Conservation (phyloP, 2,888 invertebrate species). For the Epistrophe eligans region DNA sequence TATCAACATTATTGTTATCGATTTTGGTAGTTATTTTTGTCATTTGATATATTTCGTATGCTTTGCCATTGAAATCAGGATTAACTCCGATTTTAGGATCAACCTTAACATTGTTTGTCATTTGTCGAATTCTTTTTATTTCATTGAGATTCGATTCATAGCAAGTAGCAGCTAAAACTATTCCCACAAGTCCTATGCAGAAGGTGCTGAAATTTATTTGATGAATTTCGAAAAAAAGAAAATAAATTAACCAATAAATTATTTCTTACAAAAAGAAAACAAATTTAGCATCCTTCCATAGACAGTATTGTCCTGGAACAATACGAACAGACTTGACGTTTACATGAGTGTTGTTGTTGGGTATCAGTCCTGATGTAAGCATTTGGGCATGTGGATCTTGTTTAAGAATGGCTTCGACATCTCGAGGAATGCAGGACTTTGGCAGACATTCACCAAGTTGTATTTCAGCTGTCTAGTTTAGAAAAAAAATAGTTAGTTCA, state of each 20-base stretch:
- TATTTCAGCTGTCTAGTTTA: slow-evolving; percentile 86
- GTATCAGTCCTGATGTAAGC: slow-evolving; percentile 77
- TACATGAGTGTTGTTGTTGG: slow-evolving; percentile 79
- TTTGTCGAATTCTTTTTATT: slow-evolving; percentile 77
- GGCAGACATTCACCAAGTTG: slow-evolving; percentile 91
- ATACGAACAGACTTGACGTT: slow-evolving; percentile 86
- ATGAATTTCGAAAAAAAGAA: background rate
- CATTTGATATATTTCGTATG: slow-evolving; percentile 83
- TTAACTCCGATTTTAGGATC: slow-evolving; percentile 63
- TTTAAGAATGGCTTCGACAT: slow-evolving; percentile 84
- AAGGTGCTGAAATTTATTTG: slow-evolving; percentile 84
- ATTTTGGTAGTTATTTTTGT: slow-evolving; percentile 78
- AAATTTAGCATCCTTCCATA: slow-evolving; percentile 87
- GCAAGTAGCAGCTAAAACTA: slow-evolving; percentile 86
- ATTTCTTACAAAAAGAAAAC: slow-evolving; percentile 88
- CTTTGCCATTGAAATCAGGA: slow-evolving; percentile 78
- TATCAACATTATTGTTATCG: slow-evolving; percentile 78
- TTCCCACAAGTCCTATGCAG: slow-evolving; percentile 81
- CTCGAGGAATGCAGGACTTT: slow-evolving; percentile 86
- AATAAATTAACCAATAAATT: background rate
- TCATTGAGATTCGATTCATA: slow-evolving; percentile 86
- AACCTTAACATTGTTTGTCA: slow-evolving; percentile 68
- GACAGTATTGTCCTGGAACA: slow-evolving; percentile 88
- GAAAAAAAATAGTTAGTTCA: background rate
- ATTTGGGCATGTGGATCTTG: slow-evolving; percentile 82